Evolutionary conservation across 2,797 vertebrate species (phyloP), one percentile per base, ranked within the genome.

Genomic region (Tragelaphus eurycerus): DNA sequence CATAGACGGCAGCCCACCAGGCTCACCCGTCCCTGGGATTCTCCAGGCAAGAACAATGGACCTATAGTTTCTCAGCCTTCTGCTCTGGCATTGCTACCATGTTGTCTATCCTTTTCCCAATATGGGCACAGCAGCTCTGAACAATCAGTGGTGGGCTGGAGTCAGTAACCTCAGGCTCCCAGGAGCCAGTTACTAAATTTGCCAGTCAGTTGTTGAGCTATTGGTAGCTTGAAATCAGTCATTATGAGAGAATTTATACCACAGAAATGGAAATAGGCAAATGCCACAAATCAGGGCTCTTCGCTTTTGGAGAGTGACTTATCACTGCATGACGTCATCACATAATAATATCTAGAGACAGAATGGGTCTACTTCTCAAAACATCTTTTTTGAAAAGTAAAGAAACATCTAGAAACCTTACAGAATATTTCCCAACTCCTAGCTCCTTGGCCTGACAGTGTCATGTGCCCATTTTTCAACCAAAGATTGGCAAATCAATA

Each of bases 231-330:
- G 34, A 85, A 93, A 67, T 52, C 0, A 1, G 79, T 38, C 81
- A 76, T 19, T 15, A 11, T 43, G n/a, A 34, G 48, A 87, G 23
- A 95, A 82, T 43, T 64, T 55, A 48, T 5, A 86, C 17, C 54
- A 90, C 31, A 23, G 34, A 93, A 89, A 52, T 87, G n/a, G 55
- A 88, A 92, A 92, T 2, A 87, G 12, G 27, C n/a, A 89, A 86
- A 89, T 6, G 8, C 52, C 62, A 31, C 43, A 94, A 86, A 79
- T 86, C n/a, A 48, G 48, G n/a, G 10, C 16, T 94, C 93, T 90
- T 76, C 50, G 59, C 13, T 95, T 97, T 48, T 11, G 62, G 29
- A 85, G 17, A 50, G 11, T 3, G 3, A 4, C 4, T 88, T 57
- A 48, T 74, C 31, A 46, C 34, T 46, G 48, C 10, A 25, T 52